These are phyloP conservation scores for Magallana angulata DNA, from an alignment of 1,140 invertebrate genomes.

Conservation along the genomic window DNA sequence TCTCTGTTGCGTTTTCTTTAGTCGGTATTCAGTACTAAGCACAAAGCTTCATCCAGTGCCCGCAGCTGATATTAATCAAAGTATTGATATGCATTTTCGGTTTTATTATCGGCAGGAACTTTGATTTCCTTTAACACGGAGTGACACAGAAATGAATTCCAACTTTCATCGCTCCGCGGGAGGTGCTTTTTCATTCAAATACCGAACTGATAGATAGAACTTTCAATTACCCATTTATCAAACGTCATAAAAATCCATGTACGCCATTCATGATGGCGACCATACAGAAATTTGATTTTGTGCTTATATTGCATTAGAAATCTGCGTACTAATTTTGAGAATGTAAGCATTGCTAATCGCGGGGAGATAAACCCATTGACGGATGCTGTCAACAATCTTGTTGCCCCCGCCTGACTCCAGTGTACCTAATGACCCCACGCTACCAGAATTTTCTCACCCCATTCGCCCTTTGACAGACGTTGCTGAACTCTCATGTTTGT, in stretches of 20 bases:
- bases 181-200: conserved; percentile 16
- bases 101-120: conserved; percentile 9
- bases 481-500: neutral
- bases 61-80: neutral
- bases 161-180: conserved; percentile 10
- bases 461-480: neutral
- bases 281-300: neutral
- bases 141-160: neutral
- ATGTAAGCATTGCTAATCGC: conserved; percentile 11
- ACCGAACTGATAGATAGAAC: neutral
- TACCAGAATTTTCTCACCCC: neutral
- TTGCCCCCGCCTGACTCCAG: neutral
- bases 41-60: too few relatives aligned
- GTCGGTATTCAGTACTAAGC: too few relatives aligned
- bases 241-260: conserved; percentile 20
- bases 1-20: neutral
- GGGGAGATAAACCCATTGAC: neutral
- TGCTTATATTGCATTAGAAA: neutral
- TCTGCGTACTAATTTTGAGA: neutral
- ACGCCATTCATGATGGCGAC: neutral
- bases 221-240: conserved; percentile 6
- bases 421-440: conserved; percentile 3
- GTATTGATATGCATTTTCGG: neutral
- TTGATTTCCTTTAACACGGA: neutral
- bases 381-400: neutral